phyloP scores from a whole-genome alignment of 2,113 vertebrate genomes.

The Apteryx owenii region DNA sequence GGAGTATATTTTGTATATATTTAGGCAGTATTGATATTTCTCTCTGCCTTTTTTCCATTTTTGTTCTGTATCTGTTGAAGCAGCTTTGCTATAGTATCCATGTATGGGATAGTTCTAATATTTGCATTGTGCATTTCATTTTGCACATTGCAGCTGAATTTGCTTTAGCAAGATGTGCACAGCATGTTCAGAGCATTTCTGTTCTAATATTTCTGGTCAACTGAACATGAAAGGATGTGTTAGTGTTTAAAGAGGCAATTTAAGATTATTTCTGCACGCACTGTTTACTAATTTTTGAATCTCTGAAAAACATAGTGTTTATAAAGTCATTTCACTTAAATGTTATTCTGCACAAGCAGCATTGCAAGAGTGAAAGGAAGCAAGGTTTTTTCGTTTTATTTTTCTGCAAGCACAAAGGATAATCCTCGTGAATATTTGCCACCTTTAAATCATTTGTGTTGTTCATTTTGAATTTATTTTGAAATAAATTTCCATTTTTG shows the following conservation, averaged over 20 bases:
- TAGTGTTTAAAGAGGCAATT: neutral
- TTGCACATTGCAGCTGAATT: neutral
- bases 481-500: neutral
- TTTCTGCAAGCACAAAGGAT: neutral
- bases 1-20: slow-evolving; percentile 23
- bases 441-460: neutral
- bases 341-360: neutral
- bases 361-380: neutral
- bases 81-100: neutral
- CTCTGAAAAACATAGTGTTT: neutral
- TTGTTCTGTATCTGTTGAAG: neutral
- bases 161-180: neutral
- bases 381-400: neutral
- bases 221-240: neutral
- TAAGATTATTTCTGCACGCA: neutral
- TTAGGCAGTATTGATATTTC: neutral
- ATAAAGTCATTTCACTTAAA: neutral
- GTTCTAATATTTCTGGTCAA: neutral
- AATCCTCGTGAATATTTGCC: neutral
- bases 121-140: neutral
- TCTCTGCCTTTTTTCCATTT: neutral
- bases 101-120: neutral
- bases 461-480: neutral
- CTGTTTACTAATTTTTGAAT: neutral
- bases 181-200: neutral